Base-by-base conservation (phyloP, 92 coral and sea anemone species). In the Umimayanthus kanabou region DNA sequence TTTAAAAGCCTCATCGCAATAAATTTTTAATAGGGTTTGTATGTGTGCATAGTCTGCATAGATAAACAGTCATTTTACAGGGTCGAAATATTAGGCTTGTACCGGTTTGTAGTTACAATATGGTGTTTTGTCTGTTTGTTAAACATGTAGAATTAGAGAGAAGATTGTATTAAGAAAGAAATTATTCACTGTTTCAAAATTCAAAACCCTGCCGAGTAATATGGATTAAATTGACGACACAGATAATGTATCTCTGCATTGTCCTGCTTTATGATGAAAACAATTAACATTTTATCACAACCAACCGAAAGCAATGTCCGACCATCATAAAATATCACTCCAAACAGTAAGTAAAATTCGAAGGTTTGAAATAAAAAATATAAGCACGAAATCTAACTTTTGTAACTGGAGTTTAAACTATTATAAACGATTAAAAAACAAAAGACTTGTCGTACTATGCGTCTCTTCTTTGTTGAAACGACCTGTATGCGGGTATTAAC, bases 211-310 rank as follows among this genome's bases (percentile, higher is more conserved):
- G 79, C 79, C 39, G 79, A 39, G 69, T 75, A 39, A 83, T 22
- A 83, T 25, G 28, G 61, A 71, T n/a, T 42, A 43, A 83, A 45
- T 42, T 39, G 43, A 20, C 33, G 77, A 82, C 11, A 66, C 37
- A 82, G 73, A 69, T 66, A 69, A 69, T 67, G 39, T 73, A 69
- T 81, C 53, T 23, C 57, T 83, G 66, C 65, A 42, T 61, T 55
- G 58, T 83, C 87, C 87, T 83, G 42, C 45, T 45, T 83, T 65
- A 70, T 72, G 87, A 83, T 73, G 71, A 83, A 83, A 28, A 47
- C 87, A 83, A 83, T 83, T 70, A 83, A 83, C 87, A 70, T 83
- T 83, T 83, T 70, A 83, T 83, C 40, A 20, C n/a, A 83, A 83
- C 33, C 77, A 47, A 25, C 67, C 74, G 55, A 33, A 70, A 30